These are phyloP conservation scores for Ganaspis sp. DNA, from an alignment of 1,140 invertebrate species.

Conservation along the genomic window DNA sequence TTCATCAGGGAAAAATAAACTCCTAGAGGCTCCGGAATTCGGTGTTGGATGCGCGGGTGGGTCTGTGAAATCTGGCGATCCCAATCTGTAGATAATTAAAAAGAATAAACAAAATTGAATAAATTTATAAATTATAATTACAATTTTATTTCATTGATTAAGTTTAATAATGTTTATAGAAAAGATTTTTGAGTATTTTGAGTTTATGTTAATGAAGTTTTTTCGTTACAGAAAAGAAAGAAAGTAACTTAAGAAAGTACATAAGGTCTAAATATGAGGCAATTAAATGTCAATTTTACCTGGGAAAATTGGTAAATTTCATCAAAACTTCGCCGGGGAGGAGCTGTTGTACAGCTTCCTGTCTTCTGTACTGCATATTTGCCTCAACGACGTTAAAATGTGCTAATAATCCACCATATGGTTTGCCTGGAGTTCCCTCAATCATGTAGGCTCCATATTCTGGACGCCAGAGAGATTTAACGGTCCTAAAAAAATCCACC, in stretches of 20 bases:
- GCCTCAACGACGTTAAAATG: conserved; percentile 99
- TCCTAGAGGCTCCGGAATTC: conserved; percentile 85
- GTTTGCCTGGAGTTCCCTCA: conserved; percentile 98
- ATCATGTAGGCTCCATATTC: conserved; percentile 99
- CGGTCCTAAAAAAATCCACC: conserved; percentile 78
- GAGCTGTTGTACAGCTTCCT: conserved; percentile 89
- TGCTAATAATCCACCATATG: conserved; percentile 93
- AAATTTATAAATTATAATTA: neutral
- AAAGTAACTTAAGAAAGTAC: conserved; percentile 29
- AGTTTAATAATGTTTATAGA: too few species aligned
- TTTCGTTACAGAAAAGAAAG: conserved; percentile 36
- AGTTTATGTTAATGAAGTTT: too few species aligned
- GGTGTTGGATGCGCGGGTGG: conserved; percentile 86
- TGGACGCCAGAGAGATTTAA: conserved; percentile 95
- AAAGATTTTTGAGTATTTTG: too few species aligned
- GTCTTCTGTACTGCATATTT: conserved; percentile 94
- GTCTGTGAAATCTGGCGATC: conserved; percentile 91
- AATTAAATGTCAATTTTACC: conserved; percentile 75
- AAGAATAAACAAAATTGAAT: conserved; percentile 26
- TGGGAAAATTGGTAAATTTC: conserved; percentile 94
- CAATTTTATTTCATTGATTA: too few species aligned
- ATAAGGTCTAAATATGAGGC: neutral
- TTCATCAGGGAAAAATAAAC: conserved; percentile 96
- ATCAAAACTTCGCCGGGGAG: conserved; percentile 90
- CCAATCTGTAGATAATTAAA: conserved; percentile 80